phyloP scores from a whole-genome alignment of 2,797 vertebrate genomes.

The Loriculus beryllinus region DNA sequence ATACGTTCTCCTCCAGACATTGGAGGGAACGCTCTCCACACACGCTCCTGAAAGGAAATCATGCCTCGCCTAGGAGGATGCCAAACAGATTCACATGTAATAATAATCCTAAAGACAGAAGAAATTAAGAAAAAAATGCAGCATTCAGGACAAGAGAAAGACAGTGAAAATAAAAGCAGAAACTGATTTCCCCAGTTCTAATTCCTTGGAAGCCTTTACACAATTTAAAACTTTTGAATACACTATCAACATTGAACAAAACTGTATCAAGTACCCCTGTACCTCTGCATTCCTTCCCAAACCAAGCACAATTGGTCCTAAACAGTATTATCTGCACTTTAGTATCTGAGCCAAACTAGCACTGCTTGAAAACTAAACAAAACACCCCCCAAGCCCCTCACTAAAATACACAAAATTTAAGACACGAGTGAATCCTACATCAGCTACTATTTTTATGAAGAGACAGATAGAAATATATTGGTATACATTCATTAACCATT shows the following conservation, averaged over 20 bases:
- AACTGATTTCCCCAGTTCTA: not conserved
- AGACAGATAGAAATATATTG: not conserved
- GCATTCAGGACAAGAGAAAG: not conserved
- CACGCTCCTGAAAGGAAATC: not conserved
- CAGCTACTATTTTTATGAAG: not conserved
- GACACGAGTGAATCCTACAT: not conserved
- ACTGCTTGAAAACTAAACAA: no score
- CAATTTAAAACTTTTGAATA: not conserved
- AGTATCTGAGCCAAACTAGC: not conserved
- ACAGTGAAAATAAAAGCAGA: not conserved
- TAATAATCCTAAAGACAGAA: not conserved
- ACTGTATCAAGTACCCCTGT: not conserved
- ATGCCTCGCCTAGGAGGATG: not conserved
- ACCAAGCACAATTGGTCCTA: not conserved
- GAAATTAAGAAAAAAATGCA: not conserved
- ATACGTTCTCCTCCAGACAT: not conserved
- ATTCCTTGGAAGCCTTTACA: not conserved
- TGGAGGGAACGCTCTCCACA: not conserved
- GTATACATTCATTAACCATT: not conserved
- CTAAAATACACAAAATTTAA: not conserved
- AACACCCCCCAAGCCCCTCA: not conserved
- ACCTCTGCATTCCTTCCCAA: not conserved
- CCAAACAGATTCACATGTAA: not conserved
- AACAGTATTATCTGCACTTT: not conserved
- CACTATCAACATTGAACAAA: not conserved